Percentiles rank a stretch among this genome's conserved stretches.
phyloP scores from a whole-genome alignment of 2,797 vertebrate genomes.

The Sebastes minor region DNA sequence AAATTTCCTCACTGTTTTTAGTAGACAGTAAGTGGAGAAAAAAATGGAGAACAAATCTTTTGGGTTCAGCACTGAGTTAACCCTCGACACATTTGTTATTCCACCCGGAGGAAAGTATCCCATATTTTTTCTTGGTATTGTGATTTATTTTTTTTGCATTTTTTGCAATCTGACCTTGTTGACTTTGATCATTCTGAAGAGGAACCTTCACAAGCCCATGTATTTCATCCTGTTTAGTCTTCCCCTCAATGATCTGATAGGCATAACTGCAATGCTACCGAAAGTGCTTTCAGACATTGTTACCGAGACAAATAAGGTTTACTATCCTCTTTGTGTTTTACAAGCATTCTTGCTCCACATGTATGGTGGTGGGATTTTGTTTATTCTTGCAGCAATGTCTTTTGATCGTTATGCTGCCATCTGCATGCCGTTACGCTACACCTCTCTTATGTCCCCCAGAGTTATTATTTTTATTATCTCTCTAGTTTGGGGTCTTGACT shows the following conservation, averaged over 20 bases:
- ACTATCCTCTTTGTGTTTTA: conserved; percentile 78
- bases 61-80: conserved; percentile 58
- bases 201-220: conserved; percentile 79
- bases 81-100: conserved; percentile 70
- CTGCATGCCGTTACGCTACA: conserved; percentile 78
- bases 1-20: not conserved
- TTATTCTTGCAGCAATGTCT: conserved; percentile 83
- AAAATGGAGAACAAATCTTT: conserved; percentile 73
- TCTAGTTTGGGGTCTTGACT: conserved; percentile 76
- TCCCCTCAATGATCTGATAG: conserved; percentile 76
- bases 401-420: conserved; percentile 82
- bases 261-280: conserved; percentile 77
- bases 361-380: conserved; percentile 79
- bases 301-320: conserved; percentile 56
- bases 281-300: conserved; percentile 73
- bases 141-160: conserved; percentile 65
- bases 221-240: conserved; percentile 79
- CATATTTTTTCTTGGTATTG: conserved; percentile 72
- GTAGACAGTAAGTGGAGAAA: not conserved
- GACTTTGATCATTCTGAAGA: conserved; percentile 68
- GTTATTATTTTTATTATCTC: conserved; percentile 58
- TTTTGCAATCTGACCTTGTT: conserved; percentile 78
- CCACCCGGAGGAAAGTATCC: conserved; percentile 73
- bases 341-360: conserved; percentile 83
- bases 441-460: conserved; percentile 69